These are phyloP conservation scores for Bilobella aurantiaca DNA, from an alignment of 1,140 invertebrate genomes.

Conservation along the genomic window DNA sequence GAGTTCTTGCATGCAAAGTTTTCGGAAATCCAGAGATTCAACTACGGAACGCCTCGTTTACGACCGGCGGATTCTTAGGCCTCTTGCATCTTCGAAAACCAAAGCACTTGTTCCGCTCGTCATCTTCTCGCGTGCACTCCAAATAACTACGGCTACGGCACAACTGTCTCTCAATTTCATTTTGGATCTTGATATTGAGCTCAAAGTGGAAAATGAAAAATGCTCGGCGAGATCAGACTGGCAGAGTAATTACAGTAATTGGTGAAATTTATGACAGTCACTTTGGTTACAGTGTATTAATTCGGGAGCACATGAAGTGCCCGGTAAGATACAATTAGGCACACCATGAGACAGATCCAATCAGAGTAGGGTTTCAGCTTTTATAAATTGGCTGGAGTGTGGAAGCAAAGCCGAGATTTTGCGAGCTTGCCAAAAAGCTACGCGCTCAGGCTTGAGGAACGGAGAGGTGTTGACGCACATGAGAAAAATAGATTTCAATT, in stretches of 20 bases:
- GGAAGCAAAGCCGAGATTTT: too few relatives aligned
- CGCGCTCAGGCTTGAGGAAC: too few relatives aligned
- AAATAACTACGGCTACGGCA: not conserved
- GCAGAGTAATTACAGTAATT: conserved; percentile 7
- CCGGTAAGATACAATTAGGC: not conserved
- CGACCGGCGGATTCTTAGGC: too few relatives aligned
- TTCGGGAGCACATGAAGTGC: not conserved
- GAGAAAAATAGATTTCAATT: too few relatives aligned
- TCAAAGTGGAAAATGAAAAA: not conserved
- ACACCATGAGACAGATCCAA: not conserved
- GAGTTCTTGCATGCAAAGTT: not conserved
- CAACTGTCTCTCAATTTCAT: not conserved
- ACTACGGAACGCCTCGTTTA: conserved; percentile 8
- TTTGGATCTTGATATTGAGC: not conserved
- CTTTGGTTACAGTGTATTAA: not conserved
- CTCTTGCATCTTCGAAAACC: not conserved
- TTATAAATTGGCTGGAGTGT: not conserved
- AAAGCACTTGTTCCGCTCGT: not conserved
- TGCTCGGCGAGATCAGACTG: not conserved
- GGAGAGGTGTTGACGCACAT: too few relatives aligned
- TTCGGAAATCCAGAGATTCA: not conserved
- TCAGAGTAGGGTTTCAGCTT: too few relatives aligned
- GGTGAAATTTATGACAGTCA: not conserved
- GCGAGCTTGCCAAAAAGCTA: too few relatives aligned
- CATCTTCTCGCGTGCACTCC: not conserved